phyloP scores from a whole-genome alignment of 2,888 invertebrate genomes.

The Phaonia tiefii region DNA sequence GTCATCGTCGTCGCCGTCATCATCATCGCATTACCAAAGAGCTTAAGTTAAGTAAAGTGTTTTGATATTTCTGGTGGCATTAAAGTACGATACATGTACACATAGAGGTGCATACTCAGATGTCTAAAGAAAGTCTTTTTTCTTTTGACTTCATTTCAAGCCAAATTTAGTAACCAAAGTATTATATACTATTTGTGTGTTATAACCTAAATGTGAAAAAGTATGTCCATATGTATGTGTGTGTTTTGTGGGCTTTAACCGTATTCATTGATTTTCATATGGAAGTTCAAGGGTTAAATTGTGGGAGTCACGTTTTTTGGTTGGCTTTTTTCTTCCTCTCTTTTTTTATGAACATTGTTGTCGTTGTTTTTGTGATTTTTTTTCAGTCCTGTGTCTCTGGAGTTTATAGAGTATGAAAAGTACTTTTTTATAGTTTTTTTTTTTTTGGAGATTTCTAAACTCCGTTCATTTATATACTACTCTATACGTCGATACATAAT shows the following conservation, averaged over 20 bases:
- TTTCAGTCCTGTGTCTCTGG: background rate
- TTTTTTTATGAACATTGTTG: conserved; percentile 5
- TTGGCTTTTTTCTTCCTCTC: conserved; percentile 39
- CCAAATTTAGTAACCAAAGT: conserved; percentile 59
- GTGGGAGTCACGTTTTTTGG: conserved; percentile 80
- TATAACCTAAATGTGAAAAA: conserved; percentile 32
- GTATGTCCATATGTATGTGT: conserved; percentile 41
- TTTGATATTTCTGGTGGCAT: conserved; percentile 48
- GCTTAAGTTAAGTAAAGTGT: conserved; percentile 61
- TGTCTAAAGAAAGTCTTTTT: conserved; percentile 46
- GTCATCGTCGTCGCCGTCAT: background rate
- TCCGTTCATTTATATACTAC: conserved; percentile 1
- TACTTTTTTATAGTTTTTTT: too few relatives aligned
- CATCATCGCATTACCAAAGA: conserved; percentile 4
- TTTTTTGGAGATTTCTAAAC: conserved; percentile 1
- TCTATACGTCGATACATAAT: conserved; percentile 8
- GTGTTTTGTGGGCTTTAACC: conserved; percentile 23
- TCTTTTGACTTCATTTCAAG: conserved; percentile 50
- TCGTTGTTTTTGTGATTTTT: conserved; percentile 1
- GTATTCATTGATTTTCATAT: conserved; percentile 66
- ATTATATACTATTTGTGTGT: background rate
- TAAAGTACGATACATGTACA: too few relatives aligned
- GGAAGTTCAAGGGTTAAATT: conserved; percentile 80
- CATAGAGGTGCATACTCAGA: background rate
- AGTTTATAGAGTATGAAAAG: conserved; percentile 25